Base-by-base conservation (phyloP, 2,888 invertebrate species). In the Lypha dubia region DNA sequence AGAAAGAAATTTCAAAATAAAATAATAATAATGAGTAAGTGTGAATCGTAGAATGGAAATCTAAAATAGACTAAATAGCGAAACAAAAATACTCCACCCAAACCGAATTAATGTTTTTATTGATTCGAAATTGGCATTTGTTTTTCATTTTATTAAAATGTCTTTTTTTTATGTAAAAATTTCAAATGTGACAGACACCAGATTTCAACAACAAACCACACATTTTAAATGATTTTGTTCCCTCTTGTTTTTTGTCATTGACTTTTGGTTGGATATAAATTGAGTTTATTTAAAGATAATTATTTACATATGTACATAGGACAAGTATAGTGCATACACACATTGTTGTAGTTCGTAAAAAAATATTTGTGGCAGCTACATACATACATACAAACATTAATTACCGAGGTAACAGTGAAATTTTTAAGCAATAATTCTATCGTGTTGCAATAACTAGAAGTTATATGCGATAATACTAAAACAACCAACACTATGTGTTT, bases 171-270 rank as follows among this genome's bases (percentile, higher is more conserved):
- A 68, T 62, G 58, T 67, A 65, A 60, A 76, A 71, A 84, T 75
- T 79, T 79, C 73, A 84, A 79, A 71, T 62, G 51, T 76, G 71
- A 79, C 24, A 79, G 79, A 76, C 75, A 67, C 22, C 35, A 75
- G 49, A 60, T 76, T 68, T 80, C 46, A 80, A 68, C 71, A 73
- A 41, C 56, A 65, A 58, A 28, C 46, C 17, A 44, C 67, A 60
- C 41, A 67, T 41, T 65, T 51, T 41, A 41, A 60, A 35, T 44
- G 20, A 32, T 11, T 60, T 32, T 35, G n/a, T n/a, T 20, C 32
- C 17, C 15, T 28, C 44, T n/a, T 41, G n/a, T n/a, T 15, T 22
- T 46, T 73, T 49, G n/a, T 20, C 32, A 53, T 46, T 20, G 51
- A 63, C 60, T 75, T 51, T 58, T 68, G 17, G 13, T 67, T 56